Evolutionary conservation across 2,113 vertebrate genomes (phyloP), one percentile per base, ranked within the genome.

Genomic region (Tetraodon nigroviridis): DNA sequence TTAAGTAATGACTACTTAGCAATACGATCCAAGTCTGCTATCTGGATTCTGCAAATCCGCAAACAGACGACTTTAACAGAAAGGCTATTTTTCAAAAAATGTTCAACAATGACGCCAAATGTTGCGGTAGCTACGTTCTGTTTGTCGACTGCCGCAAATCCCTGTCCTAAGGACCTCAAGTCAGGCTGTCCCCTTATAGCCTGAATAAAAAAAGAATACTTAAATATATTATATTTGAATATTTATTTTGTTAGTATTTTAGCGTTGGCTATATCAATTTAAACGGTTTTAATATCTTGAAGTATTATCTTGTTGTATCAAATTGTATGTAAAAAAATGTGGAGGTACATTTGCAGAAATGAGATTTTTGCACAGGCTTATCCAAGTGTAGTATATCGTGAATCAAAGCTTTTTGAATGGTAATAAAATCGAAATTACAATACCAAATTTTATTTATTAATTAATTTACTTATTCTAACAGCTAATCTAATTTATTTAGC

Each of bases 141-240:
- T 84, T 79, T 76, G 81, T 84, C 73, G 54, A 46, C 44, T 24
- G 51, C 53, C 51, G 46, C 51, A 71, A 48, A 64, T 11, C 67
- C 78, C 40, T 19, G n/a, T 17, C 18, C 6, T 1, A 55, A 82
- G 81, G 84, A 81, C 85, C 83, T 49, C 6, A 1, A 0, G 0
- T 1, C 21, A 41, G 15, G 58, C 11, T 55, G 61, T 7, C 71
- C 53, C 54, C 7, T 3, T 11, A 32, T n/a, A 10, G 84, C 86
- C 86, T 79, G 65, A 67, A 27, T 20, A 56, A 58, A 78, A 61
- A 4, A 1, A 7, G 16, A 0, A 10, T 3, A n/a, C 15, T 6
- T 0, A 24, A 3, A 46, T 11, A 13, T 16, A n/a, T n/a, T n/a
- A 6, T 3, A 27, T 41, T 15, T 10, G 47, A 18, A 14, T 13